Evolutionary conservation across 2,113 vertebrate genomes (phyloP), one percentile per base, ranked within the genome.

Genomic region (Mesitornis unicolor): DNA sequence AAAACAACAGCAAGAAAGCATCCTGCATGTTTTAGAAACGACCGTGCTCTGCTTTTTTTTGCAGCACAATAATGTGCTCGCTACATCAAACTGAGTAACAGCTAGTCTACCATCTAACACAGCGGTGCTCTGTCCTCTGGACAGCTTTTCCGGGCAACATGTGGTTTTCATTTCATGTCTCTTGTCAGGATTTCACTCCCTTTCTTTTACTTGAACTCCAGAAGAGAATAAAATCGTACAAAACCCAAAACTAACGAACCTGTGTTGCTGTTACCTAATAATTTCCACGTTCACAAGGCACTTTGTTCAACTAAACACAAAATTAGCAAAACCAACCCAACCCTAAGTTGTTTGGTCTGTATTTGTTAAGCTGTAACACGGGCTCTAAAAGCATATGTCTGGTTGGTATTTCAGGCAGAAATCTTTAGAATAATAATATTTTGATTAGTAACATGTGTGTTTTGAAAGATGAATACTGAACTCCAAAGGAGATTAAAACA

Each of bases 401-500:
- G 71, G 21, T 79, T 86, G 65, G 65, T 81, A 93, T 93, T 89
- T 85, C 45, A 84, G 36, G 48, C 74, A 89, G 93, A 86, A 93
- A 76, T 47, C 70, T 84, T 93, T 61, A 87, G 51, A 88, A 95
- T 57, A 95, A 81, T 80, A 97, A 88, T 93, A 90, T 96, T 97
- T 95, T 96, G 83, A 97, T 93, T 93, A 94, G 73, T 67, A 97
- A 61, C 92, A 94, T 81, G 54, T 95, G 94, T 89, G 83, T 95
- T 96, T 94, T 87, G 89, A 92, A 90, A 96, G 86, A 85, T 85
- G 89, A 95, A 94, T 82, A 90, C 56, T 84, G 80, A 84, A 92
- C 83, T 94, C 80, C 65, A 76, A 82, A 85, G 45, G 48, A 92
- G 88, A 95, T 90, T 87, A 95, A 92, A 95, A 96, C 71, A 71